Conservation (phyloP, 92 coral and sea anemone genomes). For the Galaxea fascicularis region DNA sequence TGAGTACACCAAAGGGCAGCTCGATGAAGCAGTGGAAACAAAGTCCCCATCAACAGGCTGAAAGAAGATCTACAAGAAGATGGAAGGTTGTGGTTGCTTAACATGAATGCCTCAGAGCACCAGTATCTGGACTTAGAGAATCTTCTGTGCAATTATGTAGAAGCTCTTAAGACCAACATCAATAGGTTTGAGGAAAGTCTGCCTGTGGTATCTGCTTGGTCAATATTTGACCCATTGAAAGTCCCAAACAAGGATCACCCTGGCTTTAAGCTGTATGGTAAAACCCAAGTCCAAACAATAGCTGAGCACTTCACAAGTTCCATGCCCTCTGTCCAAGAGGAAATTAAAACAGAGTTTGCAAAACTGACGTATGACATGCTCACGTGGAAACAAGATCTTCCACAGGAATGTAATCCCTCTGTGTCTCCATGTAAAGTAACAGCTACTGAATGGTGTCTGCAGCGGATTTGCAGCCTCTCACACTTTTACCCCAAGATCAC, state of each 20-base stretch:
- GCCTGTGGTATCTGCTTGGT: constrained; percentile 39
- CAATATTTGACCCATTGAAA: constrained; percentile 35
- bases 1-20: constrained; percentile 35
- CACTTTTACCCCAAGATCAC: constrained; percentile 22
- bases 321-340: constrained; percentile 27
- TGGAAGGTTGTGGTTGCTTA: constrained; percentile 35
- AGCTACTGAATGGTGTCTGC: constrained; percentile 30
- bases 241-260: constrained; percentile 44
- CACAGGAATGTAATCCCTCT: constrained; percentile 38
- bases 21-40: constrained; percentile 40
- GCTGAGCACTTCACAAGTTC: not conserved
- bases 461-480: constrained; percentile 38
- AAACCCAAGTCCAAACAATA: constrained; percentile 1
- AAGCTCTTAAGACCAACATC: constrained; percentile 41
- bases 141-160: constrained; percentile 42
- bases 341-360: constrained; percentile 42
- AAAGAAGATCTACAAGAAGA: constrained; percentile 39
- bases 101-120: constrained; percentile 22
- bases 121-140: constrained; percentile 21
- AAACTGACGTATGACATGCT: constrained; percentile 53
- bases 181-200: constrained; percentile 33
- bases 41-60: constrained; percentile 38
- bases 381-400: constrained; percentile 39
- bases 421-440: constrained; percentile 45
- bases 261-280: constrained; percentile 25